Conservation (phyloP, 1,140 invertebrate species). For the Hormaphis cornu region DNA sequence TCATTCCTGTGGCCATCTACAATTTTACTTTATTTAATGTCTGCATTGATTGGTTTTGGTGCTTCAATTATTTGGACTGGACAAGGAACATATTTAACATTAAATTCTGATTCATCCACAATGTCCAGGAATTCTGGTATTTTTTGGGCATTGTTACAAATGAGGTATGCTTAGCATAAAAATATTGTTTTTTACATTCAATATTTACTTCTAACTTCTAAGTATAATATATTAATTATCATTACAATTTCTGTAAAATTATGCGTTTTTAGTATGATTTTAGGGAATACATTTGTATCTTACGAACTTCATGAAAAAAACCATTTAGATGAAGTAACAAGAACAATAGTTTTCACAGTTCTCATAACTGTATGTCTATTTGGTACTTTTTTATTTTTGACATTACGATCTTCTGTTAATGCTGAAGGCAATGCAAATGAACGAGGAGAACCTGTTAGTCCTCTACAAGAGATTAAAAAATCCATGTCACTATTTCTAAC, state of each 20-base stretch:
- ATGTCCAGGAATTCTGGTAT: slow-evolving; percentile 88
- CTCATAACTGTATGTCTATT: slow-evolving; percentile 59
- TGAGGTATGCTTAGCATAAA: slow-evolving; percentile 52
- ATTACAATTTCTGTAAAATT: neutral
- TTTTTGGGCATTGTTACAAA: slow-evolving; percentile 92
- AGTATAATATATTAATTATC: neutral
- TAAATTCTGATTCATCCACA: slow-evolving; percentile 76
- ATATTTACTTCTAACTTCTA: too few species aligned
- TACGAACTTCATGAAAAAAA: slow-evolving; percentile 70
- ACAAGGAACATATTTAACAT: slow-evolving; percentile 86
- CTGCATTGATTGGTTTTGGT: slow-evolving; percentile 75
- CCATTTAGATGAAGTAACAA: slow-evolving; percentile 50
- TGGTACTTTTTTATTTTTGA: slow-evolving; percentile 59
- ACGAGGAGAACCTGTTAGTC: slow-evolving; percentile 39
- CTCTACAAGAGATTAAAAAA: slow-evolving; percentile 56
- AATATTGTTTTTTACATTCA: neutral
- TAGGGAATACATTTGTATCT: slow-evolving; percentile 89
- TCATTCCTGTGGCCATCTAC: slow-evolving; percentile 75
- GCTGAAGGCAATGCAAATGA: slow-evolving; percentile 44
- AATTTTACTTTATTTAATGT: slow-evolving; percentile 71
- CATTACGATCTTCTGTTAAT: slow-evolving; percentile 50
- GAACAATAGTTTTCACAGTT: slow-evolving; percentile 65
- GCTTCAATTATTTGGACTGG: slow-evolving; percentile 85
- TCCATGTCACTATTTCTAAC: slow-evolving; percentile 69
- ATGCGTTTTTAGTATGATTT: slow-evolving; percentile 64